These are phyloP conservation scores for Meriones unguiculatus DNA, from an alignment of 2,113 vertebrate species.

Conservation along the genomic window DNA sequence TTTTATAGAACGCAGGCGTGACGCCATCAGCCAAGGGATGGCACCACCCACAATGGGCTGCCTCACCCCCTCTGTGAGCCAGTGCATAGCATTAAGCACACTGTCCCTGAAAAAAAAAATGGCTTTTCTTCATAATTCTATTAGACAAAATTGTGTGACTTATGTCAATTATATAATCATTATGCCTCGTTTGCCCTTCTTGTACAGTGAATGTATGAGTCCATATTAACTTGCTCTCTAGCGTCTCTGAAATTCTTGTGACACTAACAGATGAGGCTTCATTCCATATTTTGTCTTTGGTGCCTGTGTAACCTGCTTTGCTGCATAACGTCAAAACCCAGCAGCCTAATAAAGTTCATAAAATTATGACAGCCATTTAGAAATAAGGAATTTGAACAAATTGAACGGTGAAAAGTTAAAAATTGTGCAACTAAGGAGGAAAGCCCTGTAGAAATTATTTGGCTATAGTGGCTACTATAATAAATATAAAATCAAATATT, in stretches of 20 bases:
- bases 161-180: background rate
- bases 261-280: background rate
- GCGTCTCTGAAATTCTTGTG: background rate
- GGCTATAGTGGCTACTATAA: background rate
- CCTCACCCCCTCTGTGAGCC: background rate
- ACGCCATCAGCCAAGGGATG: no score
- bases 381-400: background rate
- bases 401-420: background rate
- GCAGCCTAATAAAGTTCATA: background rate
- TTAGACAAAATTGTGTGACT: constrained; percentile 7
- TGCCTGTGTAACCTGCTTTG: background rate
- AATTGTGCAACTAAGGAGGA: background rate
- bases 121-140: background rate
- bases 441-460: background rate
- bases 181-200: background rate
- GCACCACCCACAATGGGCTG: background rate
- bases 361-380: background rate
- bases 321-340: background rate
- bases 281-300: background rate
- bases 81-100: background rate
- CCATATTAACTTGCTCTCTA: background rate
- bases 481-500: constrained; percentile 31
- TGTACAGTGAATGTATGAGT: background rate
- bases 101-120: background rate
- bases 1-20: background rate